Evolutionary conservation across 2,888 invertebrate genomes (phyloP).

Genomic region (Ceriagrion tenellum): DNA sequence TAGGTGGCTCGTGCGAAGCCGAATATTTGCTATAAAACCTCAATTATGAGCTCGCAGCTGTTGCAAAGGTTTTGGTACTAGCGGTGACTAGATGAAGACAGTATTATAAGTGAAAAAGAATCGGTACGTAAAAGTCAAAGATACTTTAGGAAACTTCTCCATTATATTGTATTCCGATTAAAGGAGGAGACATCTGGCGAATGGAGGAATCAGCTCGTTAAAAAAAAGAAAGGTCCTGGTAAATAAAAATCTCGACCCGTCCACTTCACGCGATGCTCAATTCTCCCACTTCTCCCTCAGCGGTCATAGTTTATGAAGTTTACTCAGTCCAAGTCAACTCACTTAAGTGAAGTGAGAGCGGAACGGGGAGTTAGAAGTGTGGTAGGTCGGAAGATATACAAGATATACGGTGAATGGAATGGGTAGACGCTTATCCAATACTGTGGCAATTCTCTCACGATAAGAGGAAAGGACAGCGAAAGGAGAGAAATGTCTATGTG

Average conservation of each 20-base stretch:
- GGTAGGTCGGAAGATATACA: background rate
- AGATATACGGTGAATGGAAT: background rate
- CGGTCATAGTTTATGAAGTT: constrained; percentile 5
- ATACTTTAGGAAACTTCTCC: background rate
- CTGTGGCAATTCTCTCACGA: background rate
- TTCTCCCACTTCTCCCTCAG: background rate
- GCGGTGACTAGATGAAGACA: too few relatives aligned
- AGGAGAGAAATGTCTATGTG: background rate
- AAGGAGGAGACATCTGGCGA: background rate
- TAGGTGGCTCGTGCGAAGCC: too few relatives aligned
- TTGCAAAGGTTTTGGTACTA: too few relatives aligned
- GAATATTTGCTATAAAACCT: too few relatives aligned
- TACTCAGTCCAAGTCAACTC: constrained; percentile 11
- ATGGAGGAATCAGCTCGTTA: background rate
- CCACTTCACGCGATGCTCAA: background rate
- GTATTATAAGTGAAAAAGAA: too few relatives aligned
- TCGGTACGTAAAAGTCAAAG: too few relatives aligned
- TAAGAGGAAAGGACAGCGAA: background rate
- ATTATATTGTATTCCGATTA: background rate
- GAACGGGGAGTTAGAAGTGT: background rate
- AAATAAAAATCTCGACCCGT: background rate
- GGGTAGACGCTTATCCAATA: background rate
- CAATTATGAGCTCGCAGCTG: too few relatives aligned
- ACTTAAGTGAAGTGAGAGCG: background rate
- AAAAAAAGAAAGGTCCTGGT: background rate